These are phyloP conservation scores for Stenoptilia bipunctidactyla DNA, from an alignment of 2,888 invertebrate species.

Conservation along the genomic window DNA sequence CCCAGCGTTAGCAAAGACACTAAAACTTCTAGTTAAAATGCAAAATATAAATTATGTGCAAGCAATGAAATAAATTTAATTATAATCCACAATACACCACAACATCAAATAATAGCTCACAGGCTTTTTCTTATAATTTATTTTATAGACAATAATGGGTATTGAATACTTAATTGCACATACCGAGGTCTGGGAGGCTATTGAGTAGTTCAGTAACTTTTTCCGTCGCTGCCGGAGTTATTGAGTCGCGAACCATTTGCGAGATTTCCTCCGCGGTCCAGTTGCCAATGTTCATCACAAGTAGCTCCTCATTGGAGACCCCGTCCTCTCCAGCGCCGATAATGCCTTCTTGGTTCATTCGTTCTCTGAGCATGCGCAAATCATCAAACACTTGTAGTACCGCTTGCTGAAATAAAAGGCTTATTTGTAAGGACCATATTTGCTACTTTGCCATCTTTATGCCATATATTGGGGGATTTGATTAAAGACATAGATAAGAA, in stretches of 20 bases:
- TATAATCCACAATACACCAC: no score
- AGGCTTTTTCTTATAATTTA: no score
- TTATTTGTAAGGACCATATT: no score
- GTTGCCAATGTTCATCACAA: conserved; percentile 53
- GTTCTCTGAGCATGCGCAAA: conserved; percentile 36
- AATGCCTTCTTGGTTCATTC: conserved; percentile 38
- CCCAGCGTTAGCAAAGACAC: no score
- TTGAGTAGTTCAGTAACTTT: conserved; percentile 35
- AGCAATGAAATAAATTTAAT: no score
- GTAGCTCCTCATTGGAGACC: conserved; percentile 32
- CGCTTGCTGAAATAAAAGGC: conserved; percentile 46
- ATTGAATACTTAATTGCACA: background rate
- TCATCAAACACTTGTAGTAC: conserved; percentile 42
- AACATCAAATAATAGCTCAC: no score
- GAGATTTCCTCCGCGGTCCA: conserved; percentile 51
- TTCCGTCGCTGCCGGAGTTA: conserved; percentile 14
- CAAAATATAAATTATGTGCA: no score
- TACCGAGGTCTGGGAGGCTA: conserved; percentile 14
- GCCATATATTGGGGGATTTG: no score
- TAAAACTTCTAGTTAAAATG: no score
- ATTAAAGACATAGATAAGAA: no score
- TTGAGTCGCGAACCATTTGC: conserved; percentile 30
- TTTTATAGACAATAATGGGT: background rate
- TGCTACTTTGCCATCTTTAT: no score
- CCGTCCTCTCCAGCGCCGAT: conserved; percentile 31